These are phyloP conservation scores for Camponotus vicinus DNA, from an alignment of 1,140 invertebrate species.

Conservation along the genomic window DNA sequence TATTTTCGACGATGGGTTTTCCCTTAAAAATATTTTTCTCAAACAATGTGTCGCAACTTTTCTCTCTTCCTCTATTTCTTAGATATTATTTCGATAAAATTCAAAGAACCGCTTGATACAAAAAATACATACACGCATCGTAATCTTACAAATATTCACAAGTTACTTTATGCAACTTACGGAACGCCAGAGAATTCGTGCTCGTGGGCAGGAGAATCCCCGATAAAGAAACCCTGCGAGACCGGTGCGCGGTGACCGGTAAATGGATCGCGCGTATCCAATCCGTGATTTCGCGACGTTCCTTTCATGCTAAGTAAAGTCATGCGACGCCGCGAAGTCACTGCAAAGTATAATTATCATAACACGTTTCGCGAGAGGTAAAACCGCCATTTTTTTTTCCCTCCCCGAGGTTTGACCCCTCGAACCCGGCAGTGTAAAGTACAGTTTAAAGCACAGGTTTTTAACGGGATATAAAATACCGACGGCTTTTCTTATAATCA, in stretches of 20 bases:
- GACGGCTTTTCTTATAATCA: neutral
- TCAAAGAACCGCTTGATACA: neutral
- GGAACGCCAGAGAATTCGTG: neutral
- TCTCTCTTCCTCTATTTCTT: too few relatives aligned
- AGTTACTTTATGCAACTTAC: conserved; percentile 26
- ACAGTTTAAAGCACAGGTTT: neutral
- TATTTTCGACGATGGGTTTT: neutral
- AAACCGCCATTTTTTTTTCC: neutral
- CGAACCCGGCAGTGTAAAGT: conserved; percentile 7
- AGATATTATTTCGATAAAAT: conserved; percentile 10
- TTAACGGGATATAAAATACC: neutral
- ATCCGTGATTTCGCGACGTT: neutral
- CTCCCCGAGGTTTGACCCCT: neutral
- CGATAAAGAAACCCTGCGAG: conserved; percentile 7
- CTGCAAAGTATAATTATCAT: conserved; percentile 42
- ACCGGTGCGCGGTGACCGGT: neutral
- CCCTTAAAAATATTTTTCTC: neutral
- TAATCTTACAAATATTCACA: conserved; percentile 30
- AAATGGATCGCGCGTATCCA: conserved; percentile 32
- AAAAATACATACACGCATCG: neutral
- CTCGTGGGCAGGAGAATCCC: neutral
- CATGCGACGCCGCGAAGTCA: neutral
- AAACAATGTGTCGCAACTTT: neutral
- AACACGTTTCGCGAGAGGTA: conserved; percentile 33
- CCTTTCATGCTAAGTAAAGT: conserved; percentile 33